A percentile compares a stretch with the other conserved stretches of the same genome.
Conservation (phyloP, 2,888 invertebrate genomes). For the Epinotia demarniana region DNA sequence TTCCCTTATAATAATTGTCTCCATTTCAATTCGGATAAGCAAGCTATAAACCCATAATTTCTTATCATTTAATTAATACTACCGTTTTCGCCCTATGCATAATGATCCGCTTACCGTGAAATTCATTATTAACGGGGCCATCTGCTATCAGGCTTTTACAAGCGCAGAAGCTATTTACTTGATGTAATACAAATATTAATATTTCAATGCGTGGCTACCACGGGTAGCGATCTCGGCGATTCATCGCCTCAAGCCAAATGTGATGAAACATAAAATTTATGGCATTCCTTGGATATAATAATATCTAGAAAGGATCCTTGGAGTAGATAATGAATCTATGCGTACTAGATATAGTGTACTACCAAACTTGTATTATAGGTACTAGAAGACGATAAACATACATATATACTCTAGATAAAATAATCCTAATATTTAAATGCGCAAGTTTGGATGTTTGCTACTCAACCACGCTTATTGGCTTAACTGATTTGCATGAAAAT, state of each 20-base stretch:
- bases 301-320: no score
- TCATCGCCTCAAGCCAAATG: background rate
- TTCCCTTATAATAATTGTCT: background rate
- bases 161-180: conserved; percentile 30
- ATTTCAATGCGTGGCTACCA: conserved; percentile 45
- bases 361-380: no score
- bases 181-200: conserved; percentile 52
- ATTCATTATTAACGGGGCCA: conserved; percentile 43
- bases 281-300: no score
- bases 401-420: no score
- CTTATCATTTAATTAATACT: background rate
- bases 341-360: no score
- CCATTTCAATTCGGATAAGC: background rate
- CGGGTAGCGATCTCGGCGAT: background rate
- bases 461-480: no score
- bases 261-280: background rate
- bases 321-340: no score
- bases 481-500: no score
- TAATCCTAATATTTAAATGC: no score
- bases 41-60: background rate
- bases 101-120: conserved; percentile 43
- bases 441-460: no score
- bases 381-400: no score
- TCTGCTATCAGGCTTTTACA: conserved; percentile 43
- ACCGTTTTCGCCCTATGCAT: conserved; percentile 46